Evolutionary conservation across 2,113 vertebrate species (phyloP).

Genomic region (Saimiri boliviensis): DNA sequence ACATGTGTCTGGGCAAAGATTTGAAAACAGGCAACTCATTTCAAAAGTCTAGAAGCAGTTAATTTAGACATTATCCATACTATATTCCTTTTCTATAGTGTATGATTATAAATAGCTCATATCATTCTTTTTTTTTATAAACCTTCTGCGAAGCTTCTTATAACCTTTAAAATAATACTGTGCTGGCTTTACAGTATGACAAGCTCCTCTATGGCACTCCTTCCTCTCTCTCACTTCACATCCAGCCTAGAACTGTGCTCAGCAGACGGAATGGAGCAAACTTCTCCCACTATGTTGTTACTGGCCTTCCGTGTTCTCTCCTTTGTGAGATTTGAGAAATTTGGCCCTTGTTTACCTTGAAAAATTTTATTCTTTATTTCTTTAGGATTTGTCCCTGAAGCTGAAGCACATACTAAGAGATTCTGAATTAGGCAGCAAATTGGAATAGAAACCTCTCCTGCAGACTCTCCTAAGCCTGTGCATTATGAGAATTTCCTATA

Average conservation of each 20-base stretch:
- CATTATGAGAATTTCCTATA: not conserved
- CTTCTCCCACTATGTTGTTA: accelerated
- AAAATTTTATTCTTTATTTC: not conserved
- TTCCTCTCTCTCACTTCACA: not conserved
- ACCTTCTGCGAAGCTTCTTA: not conserved
- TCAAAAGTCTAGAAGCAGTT: not conserved
- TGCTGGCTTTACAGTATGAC: not conserved
- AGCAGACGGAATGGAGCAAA: not conserved
- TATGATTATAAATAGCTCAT: not conserved
- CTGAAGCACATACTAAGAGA: not conserved
- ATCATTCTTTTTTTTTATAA: not conserved
- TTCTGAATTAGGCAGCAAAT: not conserved
- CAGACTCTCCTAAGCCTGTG: not conserved
- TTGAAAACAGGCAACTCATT: not conserved
- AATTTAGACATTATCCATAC: not conserved
- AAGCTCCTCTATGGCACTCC: not conserved
- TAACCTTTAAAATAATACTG: not conserved
- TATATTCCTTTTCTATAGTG: not conserved
- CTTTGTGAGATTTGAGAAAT: not conserved
- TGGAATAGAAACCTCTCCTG: not conserved
- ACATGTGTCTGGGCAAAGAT: not conserved
- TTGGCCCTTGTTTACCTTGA: not conserved
- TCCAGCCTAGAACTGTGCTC: not conserved
- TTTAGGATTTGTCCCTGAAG: not conserved
- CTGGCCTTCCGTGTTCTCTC: not conserved